phyloP scores from a whole-genome alignment of 2,113 vertebrate genomes.

The Corydoras sp. region DNA sequence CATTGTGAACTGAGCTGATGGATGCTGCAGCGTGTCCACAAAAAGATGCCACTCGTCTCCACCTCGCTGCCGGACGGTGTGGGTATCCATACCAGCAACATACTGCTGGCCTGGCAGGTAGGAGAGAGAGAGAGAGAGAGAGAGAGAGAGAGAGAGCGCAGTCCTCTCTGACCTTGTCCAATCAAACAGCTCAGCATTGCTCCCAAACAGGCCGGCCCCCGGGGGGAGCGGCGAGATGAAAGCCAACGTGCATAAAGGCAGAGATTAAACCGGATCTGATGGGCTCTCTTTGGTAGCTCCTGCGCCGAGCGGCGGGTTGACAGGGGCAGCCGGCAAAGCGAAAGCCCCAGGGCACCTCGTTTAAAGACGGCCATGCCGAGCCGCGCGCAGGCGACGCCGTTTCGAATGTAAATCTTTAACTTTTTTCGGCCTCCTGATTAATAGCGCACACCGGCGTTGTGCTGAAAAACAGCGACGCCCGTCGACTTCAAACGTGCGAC shows the following conservation, averaged over 20 bases:
- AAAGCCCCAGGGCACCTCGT: slow-evolving; percentile 35
- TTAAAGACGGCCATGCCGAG: slow-evolving; percentile 29
- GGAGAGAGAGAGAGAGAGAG: too few relatives aligned
- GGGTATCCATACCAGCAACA: slow-evolving; percentile 14
- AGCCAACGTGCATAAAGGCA: slow-evolving; percentile 24
- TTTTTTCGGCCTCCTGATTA: slow-evolving; percentile 33
- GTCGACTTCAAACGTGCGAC: slow-evolving; percentile 4
- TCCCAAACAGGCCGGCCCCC: slow-evolving; percentile 25
- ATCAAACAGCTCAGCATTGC: slow-evolving; percentile 19
- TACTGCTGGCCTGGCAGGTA: slow-evolving; percentile 5
- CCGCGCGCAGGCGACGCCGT: slow-evolving; percentile 9
- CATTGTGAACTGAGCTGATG: background rate
- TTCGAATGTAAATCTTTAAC: slow-evolving; percentile 32
- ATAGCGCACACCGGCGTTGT: slow-evolving; percentile 34
- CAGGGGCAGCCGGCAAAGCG: slow-evolving; percentile 26
- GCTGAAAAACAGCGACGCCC: slow-evolving; percentile 9
- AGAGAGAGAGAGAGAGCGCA: background rate
- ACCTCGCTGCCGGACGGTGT: slow-evolving; percentile 3
- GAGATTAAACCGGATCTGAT: slow-evolving; percentile 42
- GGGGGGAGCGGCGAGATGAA: slow-evolving; percentile 31
- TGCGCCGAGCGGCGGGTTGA: slow-evolving; percentile 32
- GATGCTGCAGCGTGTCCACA: background rate
- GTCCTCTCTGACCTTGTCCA: slow-evolving; percentile 36
- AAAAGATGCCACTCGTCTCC: slow-evolving; percentile 3
- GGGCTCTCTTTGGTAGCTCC: slow-evolving; percentile 32